Conservation (phyloP, 2,888 invertebrate species). For the Cheilosia vernalis region DNA sequence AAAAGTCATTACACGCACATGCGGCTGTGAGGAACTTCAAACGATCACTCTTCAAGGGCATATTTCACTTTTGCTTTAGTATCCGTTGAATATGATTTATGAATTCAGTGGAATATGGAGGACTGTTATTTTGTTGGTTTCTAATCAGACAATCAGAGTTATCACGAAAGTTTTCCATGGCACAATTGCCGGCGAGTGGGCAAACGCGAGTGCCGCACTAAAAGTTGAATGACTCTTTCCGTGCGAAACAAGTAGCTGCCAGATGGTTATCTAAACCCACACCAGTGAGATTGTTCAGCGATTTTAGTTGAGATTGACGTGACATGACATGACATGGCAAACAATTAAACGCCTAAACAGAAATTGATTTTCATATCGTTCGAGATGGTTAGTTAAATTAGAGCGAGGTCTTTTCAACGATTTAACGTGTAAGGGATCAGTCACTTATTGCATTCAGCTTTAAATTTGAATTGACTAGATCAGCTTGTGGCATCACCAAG, state of each 20-base stretch:
- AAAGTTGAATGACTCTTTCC: constrained; percentile 43
- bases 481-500: too few relatives aligned
- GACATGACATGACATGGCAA: constrained; percentile 29
- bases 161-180: constrained; percentile 15
- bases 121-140: not conserved
- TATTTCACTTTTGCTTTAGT: constrained; percentile 6
- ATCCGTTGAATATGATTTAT: constrained; percentile 11
- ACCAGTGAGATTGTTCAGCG: not conserved
- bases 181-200: not conserved
- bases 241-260: constrained; percentile 10
- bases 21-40: not conserved
- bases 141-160: constrained; percentile 43
- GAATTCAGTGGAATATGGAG: not conserved
- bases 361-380: constrained; percentile 8
- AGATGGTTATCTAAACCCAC: constrained; percentile 44
- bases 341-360: not conserved
- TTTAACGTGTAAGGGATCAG: too few relatives aligned
- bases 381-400: not conserved
- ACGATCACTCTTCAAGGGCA: constrained; percentile 13
- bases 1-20: constrained; percentile 26
- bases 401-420: not conserved
- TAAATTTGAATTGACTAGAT: too few relatives aligned
- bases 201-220: constrained; percentile 1
- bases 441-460: too few relatives aligned
- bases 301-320: constrained; percentile 39